Conservation (phyloP, 2,888 invertebrate genomes). For the Nymphalis c-album region DNA sequence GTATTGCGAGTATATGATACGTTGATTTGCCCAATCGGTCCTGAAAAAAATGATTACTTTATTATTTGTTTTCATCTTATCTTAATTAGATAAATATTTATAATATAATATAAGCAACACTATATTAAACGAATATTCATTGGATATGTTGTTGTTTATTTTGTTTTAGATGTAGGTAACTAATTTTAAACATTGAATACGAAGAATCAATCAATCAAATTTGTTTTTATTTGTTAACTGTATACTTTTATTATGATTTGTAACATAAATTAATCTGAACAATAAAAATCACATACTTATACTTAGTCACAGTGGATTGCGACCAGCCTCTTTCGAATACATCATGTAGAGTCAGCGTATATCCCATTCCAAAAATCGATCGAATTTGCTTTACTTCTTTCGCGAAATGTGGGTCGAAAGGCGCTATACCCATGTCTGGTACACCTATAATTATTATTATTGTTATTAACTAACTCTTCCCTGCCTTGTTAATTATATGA, state of each 20-base stretch:
- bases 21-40: constrained; percentile 83
- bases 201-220: no score
- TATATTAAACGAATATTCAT: no score
- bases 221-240: not conserved
- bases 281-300: constrained; percentile 74
- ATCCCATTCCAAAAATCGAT: constrained; percentile 84
- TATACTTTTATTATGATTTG: not conserved
- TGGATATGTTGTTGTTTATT: no score
- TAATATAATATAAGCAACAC: no score
- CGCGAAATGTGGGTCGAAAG: constrained; percentile 90
- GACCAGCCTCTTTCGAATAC: constrained; percentile 90
- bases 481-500: not conserved
- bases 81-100: no score
- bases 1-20: constrained; percentile 88
- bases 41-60: constrained; percentile 61
- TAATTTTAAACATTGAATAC: no score
- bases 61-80: no score
- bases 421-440: constrained; percentile 85
- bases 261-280: no score
- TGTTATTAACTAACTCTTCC: not conserved
- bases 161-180: no score
- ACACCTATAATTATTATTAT: constrained; percentile 78
- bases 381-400: constrained; percentile 84
- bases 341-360: constrained; percentile 86
- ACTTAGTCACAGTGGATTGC: constrained; percentile 87